Percentiles rank a stretch among this genome's conserved stretches.
Conservation (phyloP, 2,797 vertebrate species). For the Xerus rutilus region DNA sequence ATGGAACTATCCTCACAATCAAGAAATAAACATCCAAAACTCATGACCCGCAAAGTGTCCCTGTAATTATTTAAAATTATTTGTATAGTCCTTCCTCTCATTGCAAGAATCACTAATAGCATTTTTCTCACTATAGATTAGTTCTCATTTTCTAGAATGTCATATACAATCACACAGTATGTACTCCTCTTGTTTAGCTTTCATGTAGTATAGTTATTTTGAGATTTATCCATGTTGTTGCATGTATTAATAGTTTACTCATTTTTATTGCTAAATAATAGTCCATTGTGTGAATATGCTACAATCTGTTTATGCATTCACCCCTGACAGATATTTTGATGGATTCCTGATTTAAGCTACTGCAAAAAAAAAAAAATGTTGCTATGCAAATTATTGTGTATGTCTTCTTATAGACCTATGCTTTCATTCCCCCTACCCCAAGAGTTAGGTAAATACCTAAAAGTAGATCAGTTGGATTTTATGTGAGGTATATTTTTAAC, state of each 20-base stretch:
- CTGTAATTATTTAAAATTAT: background rate
- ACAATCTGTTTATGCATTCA: background rate
- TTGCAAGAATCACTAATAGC: background rate
- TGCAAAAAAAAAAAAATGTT: background rate
- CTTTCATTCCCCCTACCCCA: background rate
- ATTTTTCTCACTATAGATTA: background rate
- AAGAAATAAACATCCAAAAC: background rate
- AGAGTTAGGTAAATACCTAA: background rate
- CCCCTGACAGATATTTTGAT: background rate
- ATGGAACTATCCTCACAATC: background rate
- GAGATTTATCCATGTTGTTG: background rate
- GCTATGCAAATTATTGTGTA: constrained; percentile 2
- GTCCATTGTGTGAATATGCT: background rate
- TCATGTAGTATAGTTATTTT: background rate
- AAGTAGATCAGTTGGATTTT: background rate
- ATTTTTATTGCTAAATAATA: background rate
- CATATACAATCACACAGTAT: background rate
- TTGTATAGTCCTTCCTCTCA: background rate
- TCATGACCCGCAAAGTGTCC: background rate
- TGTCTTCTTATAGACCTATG: background rate
- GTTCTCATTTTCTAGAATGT: background rate
- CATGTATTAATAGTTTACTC: background rate
- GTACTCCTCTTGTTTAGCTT: background rate
- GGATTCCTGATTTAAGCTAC: background rate
- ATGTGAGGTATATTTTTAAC: background rate